Evolutionary conservation across 2,888 invertebrate species (phyloP).

Genomic region (Embidobia sp.): DNA sequence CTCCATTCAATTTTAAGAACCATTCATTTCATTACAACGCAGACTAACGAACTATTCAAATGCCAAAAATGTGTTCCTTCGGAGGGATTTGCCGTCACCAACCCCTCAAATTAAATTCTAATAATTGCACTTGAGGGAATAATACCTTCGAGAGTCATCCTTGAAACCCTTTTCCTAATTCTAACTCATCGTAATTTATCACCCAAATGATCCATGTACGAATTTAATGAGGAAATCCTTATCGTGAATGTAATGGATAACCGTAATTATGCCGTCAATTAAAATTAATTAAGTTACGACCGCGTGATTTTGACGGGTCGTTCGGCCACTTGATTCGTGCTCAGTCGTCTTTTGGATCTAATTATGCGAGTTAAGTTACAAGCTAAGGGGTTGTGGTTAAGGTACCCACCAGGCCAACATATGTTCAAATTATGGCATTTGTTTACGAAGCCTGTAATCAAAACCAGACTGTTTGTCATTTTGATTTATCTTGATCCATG

Average conservation of each 20-base stretch:
- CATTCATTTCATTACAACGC: too few relatives aligned
- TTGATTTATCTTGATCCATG: constrained; percentile 30
- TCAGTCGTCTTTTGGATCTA: constrained; percentile 13
- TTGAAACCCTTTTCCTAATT: neutral
- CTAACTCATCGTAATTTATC: constrained; percentile 16
- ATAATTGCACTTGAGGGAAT: neutral
- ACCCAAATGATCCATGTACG: constrained; percentile 6
- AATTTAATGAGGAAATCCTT: constrained; percentile 55
- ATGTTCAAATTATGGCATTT: constrained; percentile 33
- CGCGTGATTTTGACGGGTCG: constrained; percentile 40
- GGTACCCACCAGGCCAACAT: constrained; percentile 4
- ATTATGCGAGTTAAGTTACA: constrained; percentile 40
- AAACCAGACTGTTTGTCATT: constrained; percentile 2
- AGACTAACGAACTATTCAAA: too few relatives aligned
- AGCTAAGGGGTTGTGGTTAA: constrained; percentile 7
- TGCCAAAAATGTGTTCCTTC: too few relatives aligned
- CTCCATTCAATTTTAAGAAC: too few relatives aligned
- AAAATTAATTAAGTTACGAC: constrained; percentile 47
- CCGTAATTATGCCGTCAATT: constrained; percentile 47
- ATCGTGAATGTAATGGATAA: constrained; percentile 45
- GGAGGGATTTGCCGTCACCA: too few relatives aligned
- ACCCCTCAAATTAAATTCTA: neutral
- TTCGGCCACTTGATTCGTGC: neutral
- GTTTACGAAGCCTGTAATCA: constrained; percentile 37
- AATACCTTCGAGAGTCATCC: neutral